Conservation (phyloP, 2,797 vertebrate genomes). For the Takifugu ocellatus region DNA sequence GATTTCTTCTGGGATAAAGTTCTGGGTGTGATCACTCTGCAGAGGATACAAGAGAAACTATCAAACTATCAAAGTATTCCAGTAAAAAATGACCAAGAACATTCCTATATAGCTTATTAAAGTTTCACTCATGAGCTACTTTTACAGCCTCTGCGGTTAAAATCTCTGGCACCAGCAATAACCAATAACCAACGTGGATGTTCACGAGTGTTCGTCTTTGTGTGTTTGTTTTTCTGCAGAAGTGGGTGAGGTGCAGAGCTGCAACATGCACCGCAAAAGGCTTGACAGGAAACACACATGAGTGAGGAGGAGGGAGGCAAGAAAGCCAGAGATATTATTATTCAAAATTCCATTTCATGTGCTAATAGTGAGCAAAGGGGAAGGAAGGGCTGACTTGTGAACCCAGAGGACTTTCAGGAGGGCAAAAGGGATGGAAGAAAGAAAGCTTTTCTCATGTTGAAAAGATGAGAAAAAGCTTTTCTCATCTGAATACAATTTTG, state of each 20-base stretch:
- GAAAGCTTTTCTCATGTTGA: no score
- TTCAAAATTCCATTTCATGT: conserved; percentile 55
- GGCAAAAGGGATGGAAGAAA: no score
- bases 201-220: conserved; percentile 4
- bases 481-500: no score
- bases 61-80: not conserved
- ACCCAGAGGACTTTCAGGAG: no score
- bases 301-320: conserved; percentile 18
- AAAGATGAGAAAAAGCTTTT: no score
- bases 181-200: conserved; percentile 17
- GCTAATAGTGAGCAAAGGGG: conserved; percentile 21
- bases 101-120: not conserved
- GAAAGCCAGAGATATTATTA: conserved; percentile 15
- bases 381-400: no score
- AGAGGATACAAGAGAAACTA: no score
- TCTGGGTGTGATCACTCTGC: no score
- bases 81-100: conserved; percentile 17
- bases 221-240: conserved; percentile 24
- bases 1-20: no score
- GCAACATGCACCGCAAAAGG: conserved; percentile 38
- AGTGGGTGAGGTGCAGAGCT: conserved; percentile 56
- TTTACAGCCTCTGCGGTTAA: conserved; percentile 2
- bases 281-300: conserved; percentile 46
- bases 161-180: conserved; percentile 30
- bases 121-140: not conserved